Percentiles rank a stretch among this genome's conserved stretches.
Conservation (phyloP, 2,113 vertebrate genomes). For the Muntiacus reevesi region DNA sequence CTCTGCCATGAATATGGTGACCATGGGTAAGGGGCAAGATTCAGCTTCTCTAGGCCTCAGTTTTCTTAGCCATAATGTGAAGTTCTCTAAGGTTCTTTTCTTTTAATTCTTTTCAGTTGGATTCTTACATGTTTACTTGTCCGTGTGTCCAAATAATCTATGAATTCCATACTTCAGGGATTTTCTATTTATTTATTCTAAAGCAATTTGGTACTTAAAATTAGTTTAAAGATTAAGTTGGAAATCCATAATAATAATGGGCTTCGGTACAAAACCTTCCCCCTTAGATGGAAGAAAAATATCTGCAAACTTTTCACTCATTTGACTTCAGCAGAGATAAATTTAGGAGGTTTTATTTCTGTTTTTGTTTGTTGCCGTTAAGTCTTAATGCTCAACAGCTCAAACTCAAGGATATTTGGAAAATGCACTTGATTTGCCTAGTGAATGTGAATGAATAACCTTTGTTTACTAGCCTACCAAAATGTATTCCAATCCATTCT, state of each 20-base stretch:
- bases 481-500: neutral
- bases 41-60: neutral
- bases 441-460: neutral
- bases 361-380: neutral
- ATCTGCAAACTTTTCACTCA: neutral
- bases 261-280: neutral
- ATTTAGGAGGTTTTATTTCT: neutral
- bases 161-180: neutral
- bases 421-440: neutral
- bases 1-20: neutral
- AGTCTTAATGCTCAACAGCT: neutral
- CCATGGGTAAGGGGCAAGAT: neutral
- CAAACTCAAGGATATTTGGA: neutral
- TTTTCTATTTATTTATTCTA: constrained; percentile 10
- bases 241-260: neutral
- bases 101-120: neutral
- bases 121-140: neutral
- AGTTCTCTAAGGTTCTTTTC: neutral
- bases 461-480: neutral
- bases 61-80: neutral
- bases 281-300: neutral
- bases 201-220: neutral
- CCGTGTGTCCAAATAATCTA: neutral
- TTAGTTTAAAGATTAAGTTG: neutral
- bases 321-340: neutral